Base-by-base conservation (phyloP, 92 coral and sea anemone genomes). In the Micromussa lordhowensis region DNA sequence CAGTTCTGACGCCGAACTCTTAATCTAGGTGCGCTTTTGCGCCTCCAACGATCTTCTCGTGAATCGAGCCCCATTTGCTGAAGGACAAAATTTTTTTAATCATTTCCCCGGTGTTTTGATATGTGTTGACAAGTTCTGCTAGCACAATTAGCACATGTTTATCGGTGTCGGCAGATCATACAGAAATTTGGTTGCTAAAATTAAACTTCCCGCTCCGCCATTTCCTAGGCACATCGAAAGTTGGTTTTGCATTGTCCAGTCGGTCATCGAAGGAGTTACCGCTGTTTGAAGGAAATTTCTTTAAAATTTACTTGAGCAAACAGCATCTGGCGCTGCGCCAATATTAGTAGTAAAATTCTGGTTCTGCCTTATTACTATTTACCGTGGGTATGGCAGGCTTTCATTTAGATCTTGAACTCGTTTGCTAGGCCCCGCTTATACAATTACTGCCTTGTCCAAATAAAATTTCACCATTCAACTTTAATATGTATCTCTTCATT, bases 81-180 rank as follows among this genome's bases (percentile, higher is more conserved):
- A 90, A 87, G 87, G 86, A 80, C 78, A 38, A 73, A 80, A 91
- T 89, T 15, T 79, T 86, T 87, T 78, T 85, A 88, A 92, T 95
- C 94, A 94, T 93, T 93, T 79, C 89, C 92, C 79, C 88, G 93
- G 96, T 91, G 94, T 93, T 95, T 85, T 85, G 98, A 93, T 95
- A 88, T 75, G 81, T 59, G 95, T 92, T 95, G 98, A 95, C 98
- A 95, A 94, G 89, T 94, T 90, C 55, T 92, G 89, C 57, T 75
- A 85, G 89, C 91, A 92, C 98, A 95, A 95, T 95, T 95, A 95
- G 82, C 98, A 95, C 98, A 94, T 94, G 98, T 91, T 95, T 90
- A 94, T 94, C 93, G 86, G 92, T 79, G 86, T 90, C 96, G 96
- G 95, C 88, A 90, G 86, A 88, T 81, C 84, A 88, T 69, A 90